phyloP scores from a whole-genome alignment of 1,140 invertebrate species.

The Heliothis virescens region DNA sequence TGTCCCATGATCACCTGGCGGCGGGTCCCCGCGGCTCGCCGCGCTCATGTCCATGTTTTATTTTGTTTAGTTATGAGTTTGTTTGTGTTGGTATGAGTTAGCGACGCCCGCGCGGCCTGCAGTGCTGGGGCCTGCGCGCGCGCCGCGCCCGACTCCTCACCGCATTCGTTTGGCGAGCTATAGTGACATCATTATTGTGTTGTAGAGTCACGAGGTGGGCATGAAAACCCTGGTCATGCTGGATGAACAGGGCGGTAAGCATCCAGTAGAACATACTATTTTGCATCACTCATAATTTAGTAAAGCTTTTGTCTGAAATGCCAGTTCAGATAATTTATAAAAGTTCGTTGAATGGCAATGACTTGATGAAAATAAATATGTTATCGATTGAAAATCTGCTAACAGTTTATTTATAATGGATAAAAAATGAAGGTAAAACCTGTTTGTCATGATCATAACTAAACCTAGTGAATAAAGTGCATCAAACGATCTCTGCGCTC shows the following conservation, averaged over 20 bases:
- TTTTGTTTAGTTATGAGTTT: conserved; percentile 83
- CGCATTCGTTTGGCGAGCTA: conserved; percentile 83
- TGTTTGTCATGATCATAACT: conserved; percentile 73
- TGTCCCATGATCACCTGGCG: conserved; percentile 63
- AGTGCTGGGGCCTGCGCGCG: conserved; percentile 56
- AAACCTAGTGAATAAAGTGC: conserved; percentile 72
- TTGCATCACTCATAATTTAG: conserved; percentile 83
- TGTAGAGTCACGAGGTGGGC: conserved; percentile 97
- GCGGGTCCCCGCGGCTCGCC: conserved; percentile 54
- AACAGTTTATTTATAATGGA: conserved; percentile 80
- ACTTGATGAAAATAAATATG: conserved; percentile 67
- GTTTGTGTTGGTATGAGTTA: conserved; percentile 76
- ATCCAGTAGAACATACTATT: conserved; percentile 85
- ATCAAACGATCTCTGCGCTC: conserved; percentile 62
- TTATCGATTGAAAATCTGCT: conserved; percentile 75
- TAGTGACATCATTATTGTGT: conserved; percentile 88
- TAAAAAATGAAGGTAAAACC: conserved; percentile 78
- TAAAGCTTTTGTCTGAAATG: conserved; percentile 82
- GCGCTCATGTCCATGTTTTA: conserved; percentile 74
- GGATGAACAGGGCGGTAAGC: conserved; percentile 98
- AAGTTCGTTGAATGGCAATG: conserved; percentile 76
- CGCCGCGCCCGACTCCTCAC: conserved; percentile 70
- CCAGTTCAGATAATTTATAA: conserved; percentile 78
- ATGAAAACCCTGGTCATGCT: conserved; percentile 98
- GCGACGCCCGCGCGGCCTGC: conserved; percentile 63